phyloP scores from a whole-genome alignment of 2,888 invertebrate genomes.

The Eupithecia subumbrata region DNA sequence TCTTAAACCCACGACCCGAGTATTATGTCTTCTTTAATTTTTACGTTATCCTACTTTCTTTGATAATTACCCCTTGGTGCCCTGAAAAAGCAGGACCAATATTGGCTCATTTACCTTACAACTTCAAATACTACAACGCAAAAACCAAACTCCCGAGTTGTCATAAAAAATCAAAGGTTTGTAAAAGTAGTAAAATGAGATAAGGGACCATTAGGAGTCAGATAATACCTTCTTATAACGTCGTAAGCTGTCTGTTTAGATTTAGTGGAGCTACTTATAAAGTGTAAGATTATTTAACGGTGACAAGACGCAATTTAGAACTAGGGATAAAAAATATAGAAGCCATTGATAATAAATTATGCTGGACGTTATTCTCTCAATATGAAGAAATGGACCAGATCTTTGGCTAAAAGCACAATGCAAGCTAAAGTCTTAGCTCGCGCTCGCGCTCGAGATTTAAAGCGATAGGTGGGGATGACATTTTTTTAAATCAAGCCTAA shows the following conservation, averaged over 20 bases:
- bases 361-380: not conserved
- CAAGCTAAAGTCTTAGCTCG: no score
- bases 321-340: not conserved
- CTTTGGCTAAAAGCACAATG: not conserved
- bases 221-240: conserved; percentile 25
- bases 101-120: conserved; percentile 15
- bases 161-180: conserved; percentile 50
- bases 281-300: conserved; percentile 11
- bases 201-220: conserved; percentile 56
- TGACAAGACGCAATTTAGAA: not conserved
- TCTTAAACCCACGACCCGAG: not conserved
- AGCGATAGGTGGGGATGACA: no score
- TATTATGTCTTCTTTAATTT: not conserved
- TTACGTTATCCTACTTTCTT: not conserved
- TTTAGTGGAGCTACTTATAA: conserved; percentile 20
- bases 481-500: no score
- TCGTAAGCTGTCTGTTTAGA: conserved; percentile 30
- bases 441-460: no score
- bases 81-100: not conserved
- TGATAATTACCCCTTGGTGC: not conserved
- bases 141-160: conserved; percentile 44
- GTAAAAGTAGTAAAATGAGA: conserved; percentile 58
- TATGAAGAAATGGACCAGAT: no score
- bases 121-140: conserved; percentile 28
- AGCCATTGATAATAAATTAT: not conserved